Base-by-base conservation (phyloP, 2,888 invertebrate species). In the Synergus gifuensis region DNA sequence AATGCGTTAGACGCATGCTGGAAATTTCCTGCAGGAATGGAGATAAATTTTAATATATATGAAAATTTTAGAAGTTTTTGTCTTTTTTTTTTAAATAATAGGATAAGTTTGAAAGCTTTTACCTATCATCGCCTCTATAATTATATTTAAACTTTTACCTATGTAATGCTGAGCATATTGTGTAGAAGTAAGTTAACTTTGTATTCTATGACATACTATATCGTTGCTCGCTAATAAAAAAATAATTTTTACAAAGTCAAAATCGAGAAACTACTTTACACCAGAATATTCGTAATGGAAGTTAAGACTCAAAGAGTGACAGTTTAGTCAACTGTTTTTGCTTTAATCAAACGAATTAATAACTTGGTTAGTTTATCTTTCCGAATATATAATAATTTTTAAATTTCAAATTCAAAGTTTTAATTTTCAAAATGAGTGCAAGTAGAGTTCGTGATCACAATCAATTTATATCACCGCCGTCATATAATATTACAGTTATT, bases 1-100 rank as follows among this genome's bases (percentile, higher is more conserved):
- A 4, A 46, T 11, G 46, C 12, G 8, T 46, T 46, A 46, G 8
- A 46, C 1, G 9, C 4, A 11, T 49, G 16, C 9, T 7, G 8
- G 8, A 9, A n/a, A 54, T 54, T n/a, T n/a, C 2, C 54, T 8
- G n/a, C n/a, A n/a, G n/a, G 54, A 54, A 54, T n/a, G 54, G 14
- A n/a, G 3, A n/a, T 54, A n/a, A n/a, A 54, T 54, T 62, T 62
- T 62, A 22, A 14, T 60, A 62, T 62, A 28, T 62, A 46, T 62
- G 60, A 18, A 11, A 18, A 18, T 60, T 46, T 12, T 9, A 18
- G 12, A 4, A 28, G 22, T 22, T 28, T 5, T 62, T 28, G 28
- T n/a, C 14, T 28, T 28, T 28, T 28, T 22, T 22, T 62, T 62
- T 60, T 14, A 1, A 5, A 62, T 28, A 62, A 28, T 62, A 28